Base-by-base conservation (phyloP, 2,888 invertebrate genomes). In the Tupiocoris notatus region DNA sequence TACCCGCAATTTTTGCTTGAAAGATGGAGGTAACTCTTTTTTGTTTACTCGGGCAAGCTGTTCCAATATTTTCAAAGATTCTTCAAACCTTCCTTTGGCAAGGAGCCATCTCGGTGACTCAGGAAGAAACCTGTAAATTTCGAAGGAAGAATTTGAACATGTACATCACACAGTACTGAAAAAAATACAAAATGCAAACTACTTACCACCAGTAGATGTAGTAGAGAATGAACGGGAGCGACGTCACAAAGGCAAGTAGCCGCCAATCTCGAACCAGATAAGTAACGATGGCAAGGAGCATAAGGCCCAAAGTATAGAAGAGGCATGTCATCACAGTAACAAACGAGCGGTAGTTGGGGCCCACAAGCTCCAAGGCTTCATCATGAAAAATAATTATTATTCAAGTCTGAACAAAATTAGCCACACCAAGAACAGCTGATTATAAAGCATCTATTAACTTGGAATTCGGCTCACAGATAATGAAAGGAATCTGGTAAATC, bases 51-150 rank as follows among this genome's bases (percentile, higher is more conserved):
- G 88, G 1, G 95, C 95, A 81, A 95, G 88, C 17, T 87, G 88
- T 85, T 92, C 90, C 2, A 96, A 84, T 79, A 95, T 90, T 78
- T 88, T 88, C 77, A 92, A 89, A 0, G 95, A 95, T 85, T 95
- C 94, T 82, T 92, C 91, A 54, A 93, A 86, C 77, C 90, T 87
- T 16, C 93, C 93, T 82, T 90, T 90, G 82, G 94, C 92, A 22
- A 95, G 84, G n/a, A 95, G 86, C 95, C 96, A 96, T 81, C 96
- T 87, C 0, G 95, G 95, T 6, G 95, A 95, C 85, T 96, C 96
- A 0, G 95, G 96, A 82, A 96, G 86, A 79, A 93, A 90, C 86
- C 88, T 87, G 79, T 1, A 81, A 58, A n/a, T n/a, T n/a, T n/a
- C n/a, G n/a, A n/a, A n/a, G n/a, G n/a, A n/a, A n/a, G n/a, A n/a